Evolutionary conservation across 2,888 invertebrate species (phyloP).

Genomic region (Plebejus argus): DNA sequence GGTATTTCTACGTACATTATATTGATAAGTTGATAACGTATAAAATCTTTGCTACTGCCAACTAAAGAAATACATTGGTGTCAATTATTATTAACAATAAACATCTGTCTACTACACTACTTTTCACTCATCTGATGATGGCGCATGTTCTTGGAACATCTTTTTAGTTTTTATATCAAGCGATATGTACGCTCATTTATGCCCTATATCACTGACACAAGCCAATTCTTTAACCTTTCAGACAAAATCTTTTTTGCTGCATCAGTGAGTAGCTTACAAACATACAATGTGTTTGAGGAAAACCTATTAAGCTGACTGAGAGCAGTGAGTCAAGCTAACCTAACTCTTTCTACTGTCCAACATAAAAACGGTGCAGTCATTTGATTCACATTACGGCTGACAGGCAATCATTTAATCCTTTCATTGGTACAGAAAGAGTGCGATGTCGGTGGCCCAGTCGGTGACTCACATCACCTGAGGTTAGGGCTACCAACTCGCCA

Average conservation of each 20-base stretch:
- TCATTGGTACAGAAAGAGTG: slow-evolving; percentile 55
- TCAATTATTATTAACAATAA: no score
- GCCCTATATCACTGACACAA: not conserved
- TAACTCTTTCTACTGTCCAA: slow-evolving; percentile 24
- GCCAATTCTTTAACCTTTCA: not conserved
- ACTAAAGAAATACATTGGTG: no score
- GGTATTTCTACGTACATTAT: no score
- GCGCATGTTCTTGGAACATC: not conserved
- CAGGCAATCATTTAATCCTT: slow-evolving; percentile 64
- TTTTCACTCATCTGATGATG: not conserved
- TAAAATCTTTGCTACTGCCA: no score
- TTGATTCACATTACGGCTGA: slow-evolving; percentile 68
- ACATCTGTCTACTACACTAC: no score
- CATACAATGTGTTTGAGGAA: not conserved
- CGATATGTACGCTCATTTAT: not conserved
- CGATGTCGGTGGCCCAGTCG: slow-evolving; percentile 56
- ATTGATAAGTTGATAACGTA: no score
- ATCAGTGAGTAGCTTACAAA: not conserved
- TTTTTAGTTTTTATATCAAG: not conserved
- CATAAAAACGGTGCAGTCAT: slow-evolving; percentile 58
- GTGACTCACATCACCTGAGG: slow-evolving; percentile 44
- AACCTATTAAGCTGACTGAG: not conserved
- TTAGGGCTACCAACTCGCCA: slow-evolving; percentile 1
- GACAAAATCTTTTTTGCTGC: not conserved
- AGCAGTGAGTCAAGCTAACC: not conserved